These are phyloP conservation scores for Myrmophylax atrothorax DNA, from an alignment of 2,113 vertebrate genomes.

Conservation along the genomic window DNA sequence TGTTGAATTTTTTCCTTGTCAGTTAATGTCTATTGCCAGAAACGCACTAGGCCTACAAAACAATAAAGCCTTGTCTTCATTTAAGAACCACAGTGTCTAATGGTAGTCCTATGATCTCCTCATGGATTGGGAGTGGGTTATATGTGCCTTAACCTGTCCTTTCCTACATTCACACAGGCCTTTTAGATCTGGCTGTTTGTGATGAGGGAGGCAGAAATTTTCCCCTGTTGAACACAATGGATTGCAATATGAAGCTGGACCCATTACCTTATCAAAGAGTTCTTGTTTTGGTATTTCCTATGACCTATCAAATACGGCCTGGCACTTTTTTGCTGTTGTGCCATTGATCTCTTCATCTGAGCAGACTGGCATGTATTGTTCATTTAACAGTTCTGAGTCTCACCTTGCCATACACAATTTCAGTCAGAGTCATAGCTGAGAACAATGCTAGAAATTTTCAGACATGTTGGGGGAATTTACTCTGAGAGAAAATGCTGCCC, in stretches of 20 bases:
- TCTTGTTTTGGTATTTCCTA: not conserved
- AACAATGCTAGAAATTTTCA: not conserved
- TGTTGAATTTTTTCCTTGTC: fast-evolving
- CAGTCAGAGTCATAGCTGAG: not conserved
- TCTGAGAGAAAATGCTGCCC: not conserved
- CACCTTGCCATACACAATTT: not conserved
- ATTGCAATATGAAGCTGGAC: not conserved
- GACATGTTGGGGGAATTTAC: not conserved
- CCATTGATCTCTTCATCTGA: not conserved
- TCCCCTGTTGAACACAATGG: not conserved
- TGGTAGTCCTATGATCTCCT: not conserved
- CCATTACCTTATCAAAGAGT: not conserved
- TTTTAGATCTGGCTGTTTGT: not conserved
- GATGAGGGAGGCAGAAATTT: not conserved
- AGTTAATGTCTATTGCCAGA: not conserved
- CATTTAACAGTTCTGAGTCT: not conserved
- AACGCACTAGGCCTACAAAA: not conserved
- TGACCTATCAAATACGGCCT: fast-evolving
- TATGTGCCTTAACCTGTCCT: not conserved
- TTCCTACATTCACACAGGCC: not conserved
- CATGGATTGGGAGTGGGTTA: not conserved
- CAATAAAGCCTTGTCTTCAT: not conserved
- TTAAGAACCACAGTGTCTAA: not conserved
- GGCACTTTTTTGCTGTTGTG: not conserved
- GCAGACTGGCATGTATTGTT: not conserved